Percentiles rank a stretch among this genome's conserved stretches.
Conservation (phyloP, 2,888 invertebrate species). For the Melipona bicolor region DNA sequence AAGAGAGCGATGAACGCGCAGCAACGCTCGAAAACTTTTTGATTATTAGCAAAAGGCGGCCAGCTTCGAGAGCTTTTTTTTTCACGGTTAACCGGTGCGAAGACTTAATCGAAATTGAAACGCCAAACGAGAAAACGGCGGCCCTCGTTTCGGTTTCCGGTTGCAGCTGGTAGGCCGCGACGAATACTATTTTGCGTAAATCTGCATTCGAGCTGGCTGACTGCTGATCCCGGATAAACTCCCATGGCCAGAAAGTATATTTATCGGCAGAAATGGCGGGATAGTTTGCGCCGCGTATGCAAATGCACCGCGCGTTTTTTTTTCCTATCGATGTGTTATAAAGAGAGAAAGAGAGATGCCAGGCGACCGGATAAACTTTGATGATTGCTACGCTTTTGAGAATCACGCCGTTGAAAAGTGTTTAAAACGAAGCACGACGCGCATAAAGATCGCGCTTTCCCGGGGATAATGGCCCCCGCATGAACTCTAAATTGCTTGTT, state of each 20-base stretch:
- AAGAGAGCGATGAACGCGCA: too few relatives aligned
- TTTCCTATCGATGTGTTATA: background rate
- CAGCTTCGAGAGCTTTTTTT: too few relatives aligned
- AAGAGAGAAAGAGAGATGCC: background rate
- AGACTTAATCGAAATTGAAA: slow-evolving; percentile 21
- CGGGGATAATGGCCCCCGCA: slow-evolving; percentile 40
- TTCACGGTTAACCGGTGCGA: too few relatives aligned
- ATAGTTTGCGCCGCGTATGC: slow-evolving; percentile 73
- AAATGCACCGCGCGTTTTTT: slow-evolving; percentile 64
- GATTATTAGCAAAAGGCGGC: too few relatives aligned
- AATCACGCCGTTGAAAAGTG: slow-evolving; percentile 43
- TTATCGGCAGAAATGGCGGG: slow-evolving; percentile 74
- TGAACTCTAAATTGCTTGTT: slow-evolving; percentile 53
- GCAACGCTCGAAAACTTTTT: too few relatives aligned
- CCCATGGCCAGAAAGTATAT: slow-evolving; percentile 71
- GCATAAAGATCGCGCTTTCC: slow-evolving; percentile 47
- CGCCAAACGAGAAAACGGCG: background rate
- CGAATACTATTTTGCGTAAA: slow-evolving; percentile 77
- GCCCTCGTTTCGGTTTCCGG: background rate
- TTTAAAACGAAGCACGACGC: slow-evolving; percentile 51
- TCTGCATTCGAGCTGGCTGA: slow-evolving; percentile 76
- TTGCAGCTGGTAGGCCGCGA: background rate
- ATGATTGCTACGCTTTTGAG: slow-evolving; percentile 49
- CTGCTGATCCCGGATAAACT: slow-evolving; percentile 61
- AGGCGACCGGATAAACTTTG: slow-evolving; percentile 47